phyloP scores from a whole-genome alignment of 2,888 invertebrate species.

The Keiferia lycopersicella region DNA sequence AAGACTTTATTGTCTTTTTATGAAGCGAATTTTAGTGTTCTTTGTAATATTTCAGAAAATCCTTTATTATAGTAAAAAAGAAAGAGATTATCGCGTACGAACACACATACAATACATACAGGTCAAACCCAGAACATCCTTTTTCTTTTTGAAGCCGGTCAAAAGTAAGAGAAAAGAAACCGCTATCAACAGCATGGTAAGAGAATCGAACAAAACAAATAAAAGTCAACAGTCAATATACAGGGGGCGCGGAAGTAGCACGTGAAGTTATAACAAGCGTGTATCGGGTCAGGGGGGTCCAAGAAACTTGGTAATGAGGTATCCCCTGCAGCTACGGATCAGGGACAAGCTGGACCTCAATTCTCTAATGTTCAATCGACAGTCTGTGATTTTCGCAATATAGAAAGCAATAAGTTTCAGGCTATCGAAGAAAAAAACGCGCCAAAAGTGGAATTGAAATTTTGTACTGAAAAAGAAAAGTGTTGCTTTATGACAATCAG shows the following conservation, averaged over 20 bases:
- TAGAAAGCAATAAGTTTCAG: no score
- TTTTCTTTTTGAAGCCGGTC: no score
- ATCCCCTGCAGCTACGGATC: conserved; percentile 57
- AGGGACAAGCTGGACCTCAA: conserved; percentile 41
- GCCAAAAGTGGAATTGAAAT: no score
- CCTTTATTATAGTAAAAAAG: no score
- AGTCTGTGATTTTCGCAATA: no score
- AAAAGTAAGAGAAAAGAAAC: neutral
- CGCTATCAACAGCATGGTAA: neutral
- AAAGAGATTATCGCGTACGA: no score
- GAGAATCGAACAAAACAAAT: conserved; percentile 6
- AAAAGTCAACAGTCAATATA: conserved; percentile 11
- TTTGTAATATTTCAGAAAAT: no score
- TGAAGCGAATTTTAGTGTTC: neutral
- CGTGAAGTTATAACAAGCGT: conserved; percentile 63
- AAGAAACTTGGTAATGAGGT: conserved; percentile 70
- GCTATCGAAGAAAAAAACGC: no score
- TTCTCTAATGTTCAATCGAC: neutral
- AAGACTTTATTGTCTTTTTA: neutral
- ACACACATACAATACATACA: no score
- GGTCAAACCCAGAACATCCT: no score
- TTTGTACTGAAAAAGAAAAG: no score
- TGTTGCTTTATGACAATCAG: no score
- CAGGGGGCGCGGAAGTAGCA: conserved; percentile 40
- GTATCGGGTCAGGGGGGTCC: conserved; percentile 52